Base-by-base conservation (phyloP, 2,888 invertebrate genomes). In the Thyatira batis region DNA sequence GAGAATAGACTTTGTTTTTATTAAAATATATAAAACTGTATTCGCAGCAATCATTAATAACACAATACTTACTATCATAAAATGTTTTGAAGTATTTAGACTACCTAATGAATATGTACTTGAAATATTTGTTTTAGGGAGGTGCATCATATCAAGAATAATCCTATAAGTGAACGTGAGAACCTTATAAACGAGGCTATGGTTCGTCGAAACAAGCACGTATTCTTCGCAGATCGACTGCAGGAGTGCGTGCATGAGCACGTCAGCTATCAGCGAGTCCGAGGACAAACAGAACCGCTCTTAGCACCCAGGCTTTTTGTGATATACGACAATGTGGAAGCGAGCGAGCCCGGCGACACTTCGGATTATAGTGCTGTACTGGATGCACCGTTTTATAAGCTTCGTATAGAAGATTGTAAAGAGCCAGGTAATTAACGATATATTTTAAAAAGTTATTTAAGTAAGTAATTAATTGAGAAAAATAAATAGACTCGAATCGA, bases 271-370 rank as follows among this genome's bases (percentile, higher is more conserved):
- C 89, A 83, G 60, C 77, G 76, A 44, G 65, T 60, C 13, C 71
- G 75, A 17, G 80, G 84, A 8, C 78, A 80, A 21, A 57, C 82
- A 0, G 94, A 95, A 73, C 93, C 94, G 0, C 76, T 96, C 17
- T 92, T 93, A 39, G 89, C 94, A 0, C 93, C 94, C 43, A 90
- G 95, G 44, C 92, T 95, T 49, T 96, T 93, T 69, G 92, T 96
- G 25, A 93, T 95, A 8, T 95, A 95, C 66, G 95, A 96, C 67
- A 96, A 95, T 57, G 93, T 96, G 28, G 95, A 96, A 69, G 94
- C 96, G 9, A 92, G 94, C 39, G 94, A 95, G 51, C 92, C 94
- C 0, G 92, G 93, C 43, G 94, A 95, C 63, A 92, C 92, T 0
- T 88, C 93, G 8, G 93, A 93, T 61, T 94, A 94, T 63, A 93